These are phyloP conservation scores for Acleris cristana DNA, from an alignment of 2,888 invertebrate species.

Conservation along the genomic window DNA sequence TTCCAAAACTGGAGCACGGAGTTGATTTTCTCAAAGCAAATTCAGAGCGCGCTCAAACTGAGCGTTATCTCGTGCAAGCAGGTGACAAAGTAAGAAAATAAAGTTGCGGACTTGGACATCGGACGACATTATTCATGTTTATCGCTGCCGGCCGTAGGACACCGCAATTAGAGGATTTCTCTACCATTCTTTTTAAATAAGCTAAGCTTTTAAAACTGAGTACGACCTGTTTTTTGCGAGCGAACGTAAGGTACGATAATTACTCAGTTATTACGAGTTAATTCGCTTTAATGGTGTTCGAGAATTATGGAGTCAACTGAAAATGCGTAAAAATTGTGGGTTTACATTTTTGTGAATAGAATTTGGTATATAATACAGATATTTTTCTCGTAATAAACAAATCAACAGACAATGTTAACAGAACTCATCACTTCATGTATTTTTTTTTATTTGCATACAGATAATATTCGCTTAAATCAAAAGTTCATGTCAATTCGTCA, in stretches of 20 bases:
- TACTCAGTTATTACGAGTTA: conserved; percentile 35
- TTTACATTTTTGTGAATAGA: background rate
- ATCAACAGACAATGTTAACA: too few species aligned
- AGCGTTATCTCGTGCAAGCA: conserved; percentile 68
- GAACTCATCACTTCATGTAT: too few species aligned
- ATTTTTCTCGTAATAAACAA: background rate
- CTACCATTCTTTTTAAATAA: conserved; percentile 55
- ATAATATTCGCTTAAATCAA: too few species aligned
- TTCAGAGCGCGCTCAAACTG: conserved; percentile 32
- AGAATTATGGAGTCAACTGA: background rate
- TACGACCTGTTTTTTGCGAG: conserved; percentile 41
- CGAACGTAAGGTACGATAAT: conserved; percentile 32
- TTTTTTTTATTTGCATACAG: too few species aligned
- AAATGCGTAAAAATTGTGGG: background rate
- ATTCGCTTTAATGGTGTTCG: conserved; percentile 15
- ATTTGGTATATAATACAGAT: background rate
- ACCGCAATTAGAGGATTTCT: conserved; percentile 76
- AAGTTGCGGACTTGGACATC: conserved; percentile 73
- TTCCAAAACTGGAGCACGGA: conserved; percentile 39
- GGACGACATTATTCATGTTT: conserved; percentile 80
- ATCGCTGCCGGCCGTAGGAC: conserved; percentile 65
- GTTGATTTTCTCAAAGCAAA: conserved; percentile 42
- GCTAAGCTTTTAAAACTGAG: conserved; percentile 51
- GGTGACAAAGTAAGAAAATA: conserved; percentile 77
- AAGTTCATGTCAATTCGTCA: background rate